Evolutionary conservation across 2,797 vertebrate species (phyloP), one percentile per base, ranked within the genome.

Genomic region (Lemur catta): DNA sequence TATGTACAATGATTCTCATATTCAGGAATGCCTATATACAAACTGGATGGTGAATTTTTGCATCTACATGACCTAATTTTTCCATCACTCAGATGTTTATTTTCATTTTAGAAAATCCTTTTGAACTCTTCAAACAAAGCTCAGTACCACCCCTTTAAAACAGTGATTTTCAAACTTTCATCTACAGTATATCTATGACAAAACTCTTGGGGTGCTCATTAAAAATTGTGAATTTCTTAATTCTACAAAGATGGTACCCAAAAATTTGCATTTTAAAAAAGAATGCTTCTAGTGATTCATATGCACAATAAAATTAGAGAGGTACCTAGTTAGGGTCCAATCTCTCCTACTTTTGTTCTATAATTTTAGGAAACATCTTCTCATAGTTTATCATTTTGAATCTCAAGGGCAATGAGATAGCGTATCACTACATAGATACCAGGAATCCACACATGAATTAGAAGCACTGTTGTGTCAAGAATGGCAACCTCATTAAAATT

Each of bases 401-500:
- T 84, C 48, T 90, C n/a, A 24, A 33, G 13, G 26, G 4, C 50
- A 89, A 22, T 43, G 15, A 24, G 38, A 18, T 46, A 69, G 18
- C 81, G 26, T 79, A 22, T 69, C 41, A n/a, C 38, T 38, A 61
- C 4, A 28, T 9, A 59, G 52, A 26, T 9, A 81, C 33, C 13
- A 61, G 81, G 22, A 86, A 79, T 33, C 26, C 30, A 92, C 74
- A 75, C 38, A 28, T 92, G 33, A 87, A 7, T 89, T 48, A 65
- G 79, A 88, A 94, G 22, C 67, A 91, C 43, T n/a, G 10, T 43
- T 85, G 20, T 55, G 20, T 75, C 85, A 85, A 94, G 30, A 82
- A 59, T 41, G 9, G 52, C 38, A 79, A 69, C 30, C 14, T 79
- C 82, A 75, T 97, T 82, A 95, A 96, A 92, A 91, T 93, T 43